Conservation (phyloP, 1,140 invertebrate species). For the Phenacoccus solenopsis region DNA sequence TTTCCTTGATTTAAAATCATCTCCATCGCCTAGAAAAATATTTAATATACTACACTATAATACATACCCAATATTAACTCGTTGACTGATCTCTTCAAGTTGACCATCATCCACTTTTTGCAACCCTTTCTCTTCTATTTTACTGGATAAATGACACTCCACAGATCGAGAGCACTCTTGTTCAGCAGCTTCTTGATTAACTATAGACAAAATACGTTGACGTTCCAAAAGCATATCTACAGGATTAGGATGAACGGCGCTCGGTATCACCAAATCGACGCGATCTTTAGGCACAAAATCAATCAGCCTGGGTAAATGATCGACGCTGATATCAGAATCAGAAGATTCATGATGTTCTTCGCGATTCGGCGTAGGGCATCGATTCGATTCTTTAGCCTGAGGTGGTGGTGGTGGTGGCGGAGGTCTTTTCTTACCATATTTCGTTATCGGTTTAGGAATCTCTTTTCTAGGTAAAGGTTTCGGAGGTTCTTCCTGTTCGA, state of each 20-base stretch:
- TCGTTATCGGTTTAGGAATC: slow-evolving; percentile 19
- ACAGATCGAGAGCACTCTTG: background rate
- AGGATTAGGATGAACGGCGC: slow-evolving; percentile 23
- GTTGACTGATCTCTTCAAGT: no score
- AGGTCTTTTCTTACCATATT: slow-evolving; percentile 35
- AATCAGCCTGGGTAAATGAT: slow-evolving; percentile 46
- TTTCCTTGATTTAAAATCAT: no score
- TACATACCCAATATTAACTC: no score
- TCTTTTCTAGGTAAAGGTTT: slow-evolving; percentile 26
- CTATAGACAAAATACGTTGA: slow-evolving; percentile 20
- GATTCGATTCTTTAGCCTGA: slow-evolving; percentile 30
- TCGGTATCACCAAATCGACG: slow-evolving; percentile 25
- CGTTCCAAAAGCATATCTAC: slow-evolving; percentile 22
- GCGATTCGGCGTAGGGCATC: slow-evolving; percentile 19
- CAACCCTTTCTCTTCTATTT: no score
- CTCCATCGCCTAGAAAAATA: no score
- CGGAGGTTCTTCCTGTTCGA: slow-evolving; percentile 25
- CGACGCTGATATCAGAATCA: slow-evolving; percentile 4
- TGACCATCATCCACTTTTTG: no score
- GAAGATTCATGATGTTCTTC: background rate
- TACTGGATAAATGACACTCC: no score
- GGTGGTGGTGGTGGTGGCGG: slow-evolving; percentile 36
- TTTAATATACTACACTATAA: no score
- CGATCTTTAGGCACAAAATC: slow-evolving; percentile 48
- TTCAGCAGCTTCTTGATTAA: slow-evolving; percentile 4